Evolutionary conservation across 2,797 vertebrate species (phyloP), one percentile per base, ranked within the genome.

Genomic region (Lithobates sylvaticus): DNA sequence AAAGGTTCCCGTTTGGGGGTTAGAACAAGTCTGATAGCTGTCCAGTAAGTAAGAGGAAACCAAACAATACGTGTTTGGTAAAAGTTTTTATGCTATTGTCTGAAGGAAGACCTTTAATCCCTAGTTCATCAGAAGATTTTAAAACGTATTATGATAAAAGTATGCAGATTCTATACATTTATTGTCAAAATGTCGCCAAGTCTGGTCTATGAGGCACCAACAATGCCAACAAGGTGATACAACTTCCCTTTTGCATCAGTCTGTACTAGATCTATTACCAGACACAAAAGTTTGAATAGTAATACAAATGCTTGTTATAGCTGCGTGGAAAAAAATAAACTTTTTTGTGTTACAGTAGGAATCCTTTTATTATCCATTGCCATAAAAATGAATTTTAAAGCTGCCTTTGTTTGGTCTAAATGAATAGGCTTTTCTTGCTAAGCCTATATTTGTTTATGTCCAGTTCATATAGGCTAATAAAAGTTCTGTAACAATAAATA

Each of bases 11-110:
- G 10, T 69, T 70, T 84, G 36, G 76, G 61, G 80, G 58, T 67
- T 76, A 86, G 77, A 27, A 32, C 72, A 68, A 58, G 70, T 68
- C 86, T 76, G n/a, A 87, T 84, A 76, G 73, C 42, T 87, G 86
- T 83, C 76, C 86, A 84, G 85, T 68, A 78, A 87, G 86, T 76
- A 50, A 80, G 73, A 87, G 76, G 58, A 87, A 84, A 79, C 44
- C 21, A 65, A 83, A 79, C 81, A 87, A 87, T 73, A 78, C 34
- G 12, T 83, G 67, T 87, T 87, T 87, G 58, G 70, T 27, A 84
- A 87, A 21, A 79, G 50, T 64, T 32, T 79, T 68, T 23, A 64
- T 32, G 34, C 72, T 39, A 85, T 85, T 78, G 76, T 85, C 54
- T 79, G 34, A 42, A 85, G 83, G 69, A 79, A 85, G 83, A 61